Evolutionary conservation across 2,113 vertebrate genomes (phyloP), one percentile per base, ranked within the genome.

Genomic region (Acanthisitta chloris): DNA sequence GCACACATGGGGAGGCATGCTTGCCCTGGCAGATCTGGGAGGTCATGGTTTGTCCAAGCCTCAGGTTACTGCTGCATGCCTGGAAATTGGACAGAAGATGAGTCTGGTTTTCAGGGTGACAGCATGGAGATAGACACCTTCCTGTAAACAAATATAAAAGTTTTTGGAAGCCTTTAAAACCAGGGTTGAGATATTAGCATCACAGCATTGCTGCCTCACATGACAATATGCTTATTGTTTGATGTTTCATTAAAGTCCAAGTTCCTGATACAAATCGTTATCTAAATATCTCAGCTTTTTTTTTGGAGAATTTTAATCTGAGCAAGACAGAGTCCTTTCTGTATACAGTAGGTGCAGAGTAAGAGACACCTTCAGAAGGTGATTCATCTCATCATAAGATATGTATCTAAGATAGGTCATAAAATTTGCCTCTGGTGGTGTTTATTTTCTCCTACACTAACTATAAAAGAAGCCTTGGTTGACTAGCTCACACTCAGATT

Each of bases 301-400:
- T 51, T 45, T 52, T 71, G 81, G 49, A 76, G 62, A 85, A 42
- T 82, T 85, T 85, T 82, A 90, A n/a, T 61, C 71, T 89, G n/a
- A 79, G 40, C 0, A 8, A 92, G 90, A 59, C 31, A 45, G 1
- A 3, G 40, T 28, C 48, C 25, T 93, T 65, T 92, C 36, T 69
- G 26, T 72, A 48, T 45, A 14, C 33, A 76, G 48, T 48, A 69
- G 74, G 65, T n/a, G 33, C 9, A 90, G 34, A 73, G 86, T 82
- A 94, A 70, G 38, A 96, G 62, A 78, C 90, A 92, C 26, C 92
- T 93, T 49, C 65, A 95, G 72, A 92, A 95, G 33, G 58, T 90
- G 88, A 94, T 88, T 96, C 66, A 92, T 83, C 74, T 83, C 58
- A 66, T 72, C 54, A 25, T 82, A 61, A 88, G 94, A 96, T 94